Percentiles rank a stretch among this genome's conserved stretches.
phyloP scores from a whole-genome alignment of 2,113 vertebrate genomes.

The Oncorhynchus masou region DNA sequence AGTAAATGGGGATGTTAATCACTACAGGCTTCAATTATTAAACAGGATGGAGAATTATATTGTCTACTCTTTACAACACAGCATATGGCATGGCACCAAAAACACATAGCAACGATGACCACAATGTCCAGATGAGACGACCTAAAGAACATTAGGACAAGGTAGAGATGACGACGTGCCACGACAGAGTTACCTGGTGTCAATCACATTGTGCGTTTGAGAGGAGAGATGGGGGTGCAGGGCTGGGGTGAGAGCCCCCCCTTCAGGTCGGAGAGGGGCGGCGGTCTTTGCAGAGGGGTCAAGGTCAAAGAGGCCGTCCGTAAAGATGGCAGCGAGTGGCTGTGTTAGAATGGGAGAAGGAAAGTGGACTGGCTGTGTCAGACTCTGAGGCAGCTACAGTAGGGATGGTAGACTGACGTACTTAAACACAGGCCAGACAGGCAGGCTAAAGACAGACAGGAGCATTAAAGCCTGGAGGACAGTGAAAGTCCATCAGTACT shows the following conservation, averaged over 20 bases:
- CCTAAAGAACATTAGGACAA: not conserved
- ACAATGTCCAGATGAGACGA: not conserved
- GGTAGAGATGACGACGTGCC: not conserved
- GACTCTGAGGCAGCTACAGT: slow-evolving; percentile 9
- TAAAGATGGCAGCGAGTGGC: slow-evolving; percentile 67
- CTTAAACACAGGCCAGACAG: not conserved
- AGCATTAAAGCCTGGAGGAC: too few species aligned
- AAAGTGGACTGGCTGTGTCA: slow-evolving; percentile 16
- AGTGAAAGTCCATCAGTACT: slow-evolving; percentile 55
- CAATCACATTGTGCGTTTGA: slow-evolving; percentile 68
- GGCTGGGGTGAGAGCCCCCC: slow-evolving; percentile 43
- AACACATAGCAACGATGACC: not conserved
- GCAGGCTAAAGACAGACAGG: not conserved
- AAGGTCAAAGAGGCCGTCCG: slow-evolving; percentile 75
- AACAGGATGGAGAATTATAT: not conserved
- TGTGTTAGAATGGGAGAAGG: slow-evolving; percentile 59
- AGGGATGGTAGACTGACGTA: slow-evolving; percentile 6
- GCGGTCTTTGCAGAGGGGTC: slow-evolving; percentile 69
- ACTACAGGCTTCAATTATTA: not conserved
- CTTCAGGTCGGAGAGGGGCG: slow-evolving; percentile 60
- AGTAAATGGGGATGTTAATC: not conserved
- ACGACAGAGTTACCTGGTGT: slow-evolving; percentile 25
- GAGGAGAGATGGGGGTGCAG: slow-evolving; percentile 60
- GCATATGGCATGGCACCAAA: not conserved
- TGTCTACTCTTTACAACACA: not conserved